A percentile compares a stretch with the other conserved stretches of the same genome.
Evolutionary conservation across 2,888 invertebrate species (phyloP).

Genomic region (Caradrina clavipalpis): DNA sequence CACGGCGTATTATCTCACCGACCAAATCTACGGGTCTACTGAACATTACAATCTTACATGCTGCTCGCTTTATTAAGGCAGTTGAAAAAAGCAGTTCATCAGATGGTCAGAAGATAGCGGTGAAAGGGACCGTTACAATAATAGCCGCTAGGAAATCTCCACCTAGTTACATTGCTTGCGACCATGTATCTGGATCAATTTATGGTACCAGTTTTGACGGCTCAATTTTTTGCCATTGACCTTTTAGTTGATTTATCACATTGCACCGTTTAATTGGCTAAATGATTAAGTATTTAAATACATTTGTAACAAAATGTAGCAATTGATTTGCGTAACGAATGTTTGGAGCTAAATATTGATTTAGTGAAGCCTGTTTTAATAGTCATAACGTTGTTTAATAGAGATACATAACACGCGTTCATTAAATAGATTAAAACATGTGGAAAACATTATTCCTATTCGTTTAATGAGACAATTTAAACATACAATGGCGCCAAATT

Average conservation of each 20-base stretch:
- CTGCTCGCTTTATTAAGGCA: slow-evolving; percentile 88
- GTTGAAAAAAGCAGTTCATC: slow-evolving; percentile 87
- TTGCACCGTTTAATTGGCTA: slow-evolving; percentile 63
- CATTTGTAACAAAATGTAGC: slow-evolving; percentile 50
- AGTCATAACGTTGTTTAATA: slow-evolving; percentile 8
- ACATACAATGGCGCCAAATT: slow-evolving; percentile 65
- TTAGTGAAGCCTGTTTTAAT: slow-evolving; percentile 34
- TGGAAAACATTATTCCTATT: slow-evolving; percentile 70
- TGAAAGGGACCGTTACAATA: slow-evolving; percentile 90
- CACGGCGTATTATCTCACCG: slow-evolving; percentile 88
- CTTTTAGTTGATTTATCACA: slow-evolving; percentile 72
- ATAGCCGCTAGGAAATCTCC: slow-evolving; percentile 84
- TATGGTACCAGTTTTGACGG: slow-evolving; percentile 74
- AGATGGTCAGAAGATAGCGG: slow-evolving; percentile 90
- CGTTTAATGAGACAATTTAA: slow-evolving; percentile 74
- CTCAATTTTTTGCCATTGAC: slow-evolving; percentile 73
- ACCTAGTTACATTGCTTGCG: slow-evolving; percentile 73
- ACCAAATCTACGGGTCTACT: slow-evolving; percentile 85
- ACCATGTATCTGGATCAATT: slow-evolving; percentile 77
- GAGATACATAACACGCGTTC: slow-evolving; percentile 31
- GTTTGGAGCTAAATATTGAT: slow-evolving; percentile 49
- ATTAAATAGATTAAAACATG: slow-evolving; percentile 68
- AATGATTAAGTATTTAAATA: slow-evolving; percentile 63
- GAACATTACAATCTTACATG: slow-evolving; percentile 89
- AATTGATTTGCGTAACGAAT: slow-evolving; percentile 60